Evolutionary conservation across 2,888 invertebrate genomes (phyloP).

Genomic region (Rutpela maculata): DNA sequence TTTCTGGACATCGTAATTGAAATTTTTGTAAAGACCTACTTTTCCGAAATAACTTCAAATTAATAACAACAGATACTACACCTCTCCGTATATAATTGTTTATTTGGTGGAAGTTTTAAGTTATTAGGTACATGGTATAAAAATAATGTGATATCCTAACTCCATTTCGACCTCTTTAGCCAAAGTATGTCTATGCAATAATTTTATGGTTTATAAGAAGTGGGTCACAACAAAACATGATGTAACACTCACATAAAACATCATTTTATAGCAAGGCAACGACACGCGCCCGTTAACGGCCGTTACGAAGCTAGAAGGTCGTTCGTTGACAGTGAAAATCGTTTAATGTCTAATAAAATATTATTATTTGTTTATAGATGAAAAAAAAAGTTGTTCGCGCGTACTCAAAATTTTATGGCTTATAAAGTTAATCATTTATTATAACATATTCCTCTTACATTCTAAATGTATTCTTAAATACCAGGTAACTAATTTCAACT

Average conservation of each 20-base stretch:
- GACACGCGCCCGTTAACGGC: slow-evolving; percentile 70
- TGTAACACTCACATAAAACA: slow-evolving; percentile 72
- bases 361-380: slow-evolving; percentile 34
- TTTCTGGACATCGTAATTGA: too few species aligned
- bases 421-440: slow-evolving; percentile 15
- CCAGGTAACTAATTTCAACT: background rate
- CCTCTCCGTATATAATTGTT: background rate
- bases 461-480: background rate
- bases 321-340: slow-evolving; percentile 73
- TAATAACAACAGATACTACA: too few species aligned
- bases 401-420: slow-evolving; percentile 30
- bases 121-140: background rate
- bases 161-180: slow-evolving; percentile 22
- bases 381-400: slow-evolving; percentile 21
- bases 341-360: slow-evolving; percentile 54
- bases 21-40: too few species aligned
- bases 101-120: background rate
- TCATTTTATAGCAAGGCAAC: slow-evolving; percentile 72
- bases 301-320: slow-evolving; percentile 70
- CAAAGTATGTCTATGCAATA: slow-evolving; percentile 46
- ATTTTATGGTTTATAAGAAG: slow-evolving; percentile 58
- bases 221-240: slow-evolving; percentile 69
- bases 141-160: slow-evolving; percentile 4
- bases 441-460: slow-evolving; percentile 13
- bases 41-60: too few species aligned